Conservation (phyloP, 2,797 vertebrate species). For the Spizella passerina region DNA sequence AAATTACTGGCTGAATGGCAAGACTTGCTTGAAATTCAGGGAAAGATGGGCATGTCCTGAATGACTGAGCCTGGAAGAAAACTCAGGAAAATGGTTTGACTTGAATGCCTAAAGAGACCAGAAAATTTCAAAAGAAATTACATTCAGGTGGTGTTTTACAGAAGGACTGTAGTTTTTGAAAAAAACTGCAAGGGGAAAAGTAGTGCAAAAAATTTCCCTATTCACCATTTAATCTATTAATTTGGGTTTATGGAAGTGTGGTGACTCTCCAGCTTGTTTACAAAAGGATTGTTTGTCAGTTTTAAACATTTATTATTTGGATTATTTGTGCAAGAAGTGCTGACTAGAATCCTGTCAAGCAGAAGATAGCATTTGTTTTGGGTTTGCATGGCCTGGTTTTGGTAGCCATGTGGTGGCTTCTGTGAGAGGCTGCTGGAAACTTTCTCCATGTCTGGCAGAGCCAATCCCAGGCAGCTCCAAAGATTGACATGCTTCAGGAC, state of each 20-base stretch:
- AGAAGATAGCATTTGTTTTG: background rate
- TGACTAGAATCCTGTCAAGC: background rate
- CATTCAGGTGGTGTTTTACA: background rate
- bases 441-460: background rate
- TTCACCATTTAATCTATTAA: background rate
- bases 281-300: background rate
- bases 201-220: background rate
- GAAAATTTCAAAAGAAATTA: background rate
- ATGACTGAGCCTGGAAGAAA: background rate
- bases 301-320: background rate
- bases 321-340: background rate
- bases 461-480: background rate
- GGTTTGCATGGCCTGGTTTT: background rate
- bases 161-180: background rate
- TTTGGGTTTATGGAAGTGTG: background rate
- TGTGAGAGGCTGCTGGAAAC: background rate
- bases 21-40: background rate
- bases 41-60: background rate
- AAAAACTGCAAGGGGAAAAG: background rate
- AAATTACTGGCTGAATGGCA: background rate
- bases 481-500: accelerated
- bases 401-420: background rate
- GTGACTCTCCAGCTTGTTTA: background rate
- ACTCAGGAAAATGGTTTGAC: background rate
- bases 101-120: background rate